Percentiles rank a stretch among this genome's conserved stretches.
phyloP scores from a whole-genome alignment of 1,140 invertebrate genomes.

The Sinella curviseta region DNA sequence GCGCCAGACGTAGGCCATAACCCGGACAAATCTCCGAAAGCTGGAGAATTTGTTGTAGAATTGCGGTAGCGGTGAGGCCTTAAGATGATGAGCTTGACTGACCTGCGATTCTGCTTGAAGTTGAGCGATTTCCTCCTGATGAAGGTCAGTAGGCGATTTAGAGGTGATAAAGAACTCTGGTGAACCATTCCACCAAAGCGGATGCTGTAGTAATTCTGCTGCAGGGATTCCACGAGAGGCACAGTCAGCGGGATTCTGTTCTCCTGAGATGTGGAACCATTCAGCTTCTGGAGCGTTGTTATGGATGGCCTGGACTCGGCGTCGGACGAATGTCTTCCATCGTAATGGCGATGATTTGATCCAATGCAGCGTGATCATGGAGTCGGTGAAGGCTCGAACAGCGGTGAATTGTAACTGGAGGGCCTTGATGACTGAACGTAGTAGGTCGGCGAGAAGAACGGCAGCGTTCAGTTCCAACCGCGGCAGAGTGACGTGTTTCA shows the following conservation, averaged over 20 bases:
- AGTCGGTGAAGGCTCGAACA: not conserved
- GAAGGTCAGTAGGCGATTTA: not conserved
- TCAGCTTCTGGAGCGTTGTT: not conserved
- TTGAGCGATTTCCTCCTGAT: not conserved
- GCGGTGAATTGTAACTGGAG: not conserved
- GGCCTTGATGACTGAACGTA: not conserved
- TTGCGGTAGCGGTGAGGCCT: no score
- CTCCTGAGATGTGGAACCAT: not conserved
- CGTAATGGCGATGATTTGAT: not conserved
- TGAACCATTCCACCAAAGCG: not conserved
- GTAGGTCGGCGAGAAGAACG: constrained; percentile 28
- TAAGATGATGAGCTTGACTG: no score
- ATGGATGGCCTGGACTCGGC: not conserved
- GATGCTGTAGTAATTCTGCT: not conserved
- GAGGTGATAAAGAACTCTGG: not conserved
- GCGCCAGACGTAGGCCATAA: no score
- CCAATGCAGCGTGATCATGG: not conserved
- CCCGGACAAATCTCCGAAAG: no score
- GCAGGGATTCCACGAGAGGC: not conserved
- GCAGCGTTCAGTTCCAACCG: constrained; percentile 40
- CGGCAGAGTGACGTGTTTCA: constrained; percentile 39
- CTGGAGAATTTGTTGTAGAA: no score
- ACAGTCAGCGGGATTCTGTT: not conserved
- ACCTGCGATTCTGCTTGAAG: no score
- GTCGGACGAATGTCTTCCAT: not conserved